These are phyloP conservation scores for Manis crassicaudata DNA, from an alignment of 2,797 vertebrate species.

Conservation along the genomic window DNA sequence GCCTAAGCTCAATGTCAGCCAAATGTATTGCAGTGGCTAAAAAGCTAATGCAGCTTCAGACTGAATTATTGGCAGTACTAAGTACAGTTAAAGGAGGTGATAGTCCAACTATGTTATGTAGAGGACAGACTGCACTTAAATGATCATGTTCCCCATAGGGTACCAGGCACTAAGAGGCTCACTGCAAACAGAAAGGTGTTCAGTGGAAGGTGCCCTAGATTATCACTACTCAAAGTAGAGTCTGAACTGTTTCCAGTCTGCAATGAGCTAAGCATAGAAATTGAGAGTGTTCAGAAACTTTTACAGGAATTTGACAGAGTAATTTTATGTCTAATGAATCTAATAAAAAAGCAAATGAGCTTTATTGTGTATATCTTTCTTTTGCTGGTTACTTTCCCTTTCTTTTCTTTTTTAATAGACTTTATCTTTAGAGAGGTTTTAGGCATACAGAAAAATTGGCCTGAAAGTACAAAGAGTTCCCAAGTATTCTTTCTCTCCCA, in stretches of 20 bases:
- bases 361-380: conserved; percentile 22
- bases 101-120: not conserved
- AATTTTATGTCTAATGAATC: conserved; percentile 32
- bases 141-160: not conserved
- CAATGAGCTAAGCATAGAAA: conserved; percentile 16
- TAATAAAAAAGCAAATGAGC: conserved; percentile 36
- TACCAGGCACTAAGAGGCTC: not conserved
- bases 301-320: not conserved
- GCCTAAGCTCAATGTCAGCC: not conserved
- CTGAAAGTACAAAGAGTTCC: not conserved
- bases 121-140: not conserved
- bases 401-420: not conserved
- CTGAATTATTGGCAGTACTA: conserved; percentile 21
- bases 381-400: not conserved
- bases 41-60: conserved; percentile 4
- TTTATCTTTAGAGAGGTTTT: conserved; percentile 20
- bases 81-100: conserved; percentile 1
- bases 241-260: not conserved
- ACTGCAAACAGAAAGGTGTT: not conserved
- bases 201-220: not conserved
- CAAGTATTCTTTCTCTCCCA: not conserved
- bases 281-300: conserved; percentile 24
- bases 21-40: conserved; percentile 33
- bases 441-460: conserved; percentile 2
- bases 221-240: not conserved